These are phyloP conservation scores for Drosophila teissieri DNA, from an alignment of 1,140 invertebrate species.

Conservation along the genomic window DNA sequence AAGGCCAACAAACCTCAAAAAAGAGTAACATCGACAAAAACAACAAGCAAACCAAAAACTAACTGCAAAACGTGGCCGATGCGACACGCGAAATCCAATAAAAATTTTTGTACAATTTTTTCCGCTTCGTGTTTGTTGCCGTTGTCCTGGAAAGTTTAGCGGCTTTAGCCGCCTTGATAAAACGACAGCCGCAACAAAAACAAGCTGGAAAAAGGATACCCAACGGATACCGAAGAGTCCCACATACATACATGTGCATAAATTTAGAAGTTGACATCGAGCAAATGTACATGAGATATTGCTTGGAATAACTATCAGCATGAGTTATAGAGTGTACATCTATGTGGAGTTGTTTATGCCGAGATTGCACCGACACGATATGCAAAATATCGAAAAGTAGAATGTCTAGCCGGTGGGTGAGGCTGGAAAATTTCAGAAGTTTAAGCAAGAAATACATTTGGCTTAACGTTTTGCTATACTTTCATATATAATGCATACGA, in stretches of 20 bases:
- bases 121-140: slow-evolving; percentile 26
- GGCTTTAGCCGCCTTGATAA: slow-evolving; percentile 62
- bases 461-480: neutral
- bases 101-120: slow-evolving; percentile 58
- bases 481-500: too few relatives aligned
- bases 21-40: slow-evolving; percentile 36
- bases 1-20: slow-evolving; percentile 63
- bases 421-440: neutral
- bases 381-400: slow-evolving; percentile 44
- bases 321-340: slow-evolving; percentile 45
- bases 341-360: slow-evolving; percentile 40
- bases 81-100: slow-evolving; percentile 80
- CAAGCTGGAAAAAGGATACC: slow-evolving; percentile 12
- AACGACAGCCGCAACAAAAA: slow-evolving; percentile 54
- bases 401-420: slow-evolving; percentile 13
- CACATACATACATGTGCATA: slow-evolving; percentile 62
- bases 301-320: slow-evolving; percentile 55
- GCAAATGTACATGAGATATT: slow-evolving; percentile 76
- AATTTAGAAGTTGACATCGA: slow-evolving; percentile 69
- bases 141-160: slow-evolving; percentile 57
- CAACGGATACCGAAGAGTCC: slow-evolving; percentile 40
- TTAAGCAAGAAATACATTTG: neutral
- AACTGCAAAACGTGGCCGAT: slow-evolving; percentile 47
- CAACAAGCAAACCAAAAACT: slow-evolving; percentile 47
- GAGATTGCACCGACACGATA: slow-evolving; percentile 35